Conservation (phyloP, 2,797 vertebrate species). For the Siniperca scherzeri region DNA sequence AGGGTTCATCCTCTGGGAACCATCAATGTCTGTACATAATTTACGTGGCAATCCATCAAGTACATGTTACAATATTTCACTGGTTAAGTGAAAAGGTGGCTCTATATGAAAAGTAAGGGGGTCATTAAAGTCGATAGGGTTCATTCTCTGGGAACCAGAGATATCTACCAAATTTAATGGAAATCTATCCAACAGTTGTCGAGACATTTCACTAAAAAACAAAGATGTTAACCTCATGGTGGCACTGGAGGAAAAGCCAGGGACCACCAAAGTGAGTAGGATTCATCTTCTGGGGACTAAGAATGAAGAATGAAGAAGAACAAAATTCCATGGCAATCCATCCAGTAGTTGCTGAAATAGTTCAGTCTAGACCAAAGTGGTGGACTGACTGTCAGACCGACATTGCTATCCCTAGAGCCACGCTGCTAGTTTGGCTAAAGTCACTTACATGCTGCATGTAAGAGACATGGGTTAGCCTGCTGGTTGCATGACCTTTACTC, state of each 20-base stretch:
- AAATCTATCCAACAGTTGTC: not conserved
- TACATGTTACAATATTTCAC: too few species aligned
- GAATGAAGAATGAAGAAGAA: not conserved
- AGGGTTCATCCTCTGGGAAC: not conserved
- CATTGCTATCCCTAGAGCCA: not conserved
- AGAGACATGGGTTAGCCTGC: not conserved
- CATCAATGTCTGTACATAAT: not conserved
- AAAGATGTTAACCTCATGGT: not conserved
- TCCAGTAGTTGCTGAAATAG: not conserved
- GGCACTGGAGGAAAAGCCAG: not conserved
- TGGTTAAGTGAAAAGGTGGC: too few species aligned
- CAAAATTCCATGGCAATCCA: not conserved
- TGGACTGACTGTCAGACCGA: not conserved
- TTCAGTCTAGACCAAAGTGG: not conserved
- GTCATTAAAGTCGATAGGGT: not conserved
- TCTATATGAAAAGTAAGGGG: not conserved
- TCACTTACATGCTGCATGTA: not conserved
- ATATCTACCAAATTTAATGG: too few species aligned
- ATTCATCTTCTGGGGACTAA: not conserved
- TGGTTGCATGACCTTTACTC: not conserved
- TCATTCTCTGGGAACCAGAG: too few species aligned
- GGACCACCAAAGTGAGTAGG: not conserved
- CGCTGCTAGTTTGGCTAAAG: not conserved
- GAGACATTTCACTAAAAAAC: not conserved
- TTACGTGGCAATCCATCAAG: not conserved